Percentiles rank a stretch among this genome's conserved stretches.
These are phyloP conservation scores for Furnarius figulus DNA, from an alignment of 2,113 vertebrate species.

Conservation along the genomic window DNA sequence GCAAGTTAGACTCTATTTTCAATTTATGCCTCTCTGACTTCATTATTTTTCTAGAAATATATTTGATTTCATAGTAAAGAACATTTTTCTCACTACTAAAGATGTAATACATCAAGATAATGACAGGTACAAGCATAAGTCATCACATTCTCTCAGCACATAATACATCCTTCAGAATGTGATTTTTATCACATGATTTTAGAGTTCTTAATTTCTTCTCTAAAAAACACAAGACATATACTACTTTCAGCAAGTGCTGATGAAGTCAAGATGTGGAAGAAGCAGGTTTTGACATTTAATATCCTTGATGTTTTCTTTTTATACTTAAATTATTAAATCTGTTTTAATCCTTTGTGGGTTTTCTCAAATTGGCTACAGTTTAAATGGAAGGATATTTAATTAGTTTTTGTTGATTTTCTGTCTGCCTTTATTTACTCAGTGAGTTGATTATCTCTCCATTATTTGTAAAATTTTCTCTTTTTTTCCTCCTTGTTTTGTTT, in stretches of 20 bases:
- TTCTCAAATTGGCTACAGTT: not conserved
- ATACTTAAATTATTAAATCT: not conserved
- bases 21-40: not conserved
- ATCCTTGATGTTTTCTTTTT: not conserved
- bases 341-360: not conserved
- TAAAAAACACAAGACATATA: not conserved
- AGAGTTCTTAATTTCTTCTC: not conserved
- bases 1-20: not conserved
- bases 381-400: not conserved
- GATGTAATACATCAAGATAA: not conserved
- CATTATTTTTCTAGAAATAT: not conserved
- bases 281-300: not conserved
- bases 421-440: not conserved
- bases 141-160: not conserved
- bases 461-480: not conserved
- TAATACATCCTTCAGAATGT: not conserved
- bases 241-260: not conserved
- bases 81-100: not conserved
- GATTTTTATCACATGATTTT: not conserved
- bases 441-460: not conserved
- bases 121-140: not conserved
- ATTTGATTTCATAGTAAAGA: not conserved
- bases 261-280: not conserved
- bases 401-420: not conserved
- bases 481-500: not conserved